These are phyloP conservation scores for Passerina amoena DNA, from an alignment of 2,113 vertebrate species.

Conservation along the genomic window DNA sequence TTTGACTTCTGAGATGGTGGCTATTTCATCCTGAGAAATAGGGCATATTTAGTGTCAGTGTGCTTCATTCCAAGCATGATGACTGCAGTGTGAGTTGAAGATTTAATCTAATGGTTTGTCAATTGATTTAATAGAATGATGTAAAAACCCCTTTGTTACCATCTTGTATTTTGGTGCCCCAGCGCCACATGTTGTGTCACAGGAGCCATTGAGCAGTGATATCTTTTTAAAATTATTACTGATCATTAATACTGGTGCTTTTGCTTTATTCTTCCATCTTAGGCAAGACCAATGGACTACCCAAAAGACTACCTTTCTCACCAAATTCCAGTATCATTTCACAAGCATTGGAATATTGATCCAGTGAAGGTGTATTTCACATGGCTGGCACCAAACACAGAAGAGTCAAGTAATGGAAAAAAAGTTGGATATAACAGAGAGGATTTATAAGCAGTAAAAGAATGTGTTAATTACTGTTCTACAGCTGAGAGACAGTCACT, in stretches of 20 bases:
- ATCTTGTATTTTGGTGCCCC: neutral
- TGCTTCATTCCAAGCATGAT: neutral
- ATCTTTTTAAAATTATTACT: neutral
- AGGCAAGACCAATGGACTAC: slow-evolving; percentile 95
- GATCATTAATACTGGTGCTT: neutral
- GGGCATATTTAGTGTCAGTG: neutral
- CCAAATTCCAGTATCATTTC: slow-evolving; percentile 95
- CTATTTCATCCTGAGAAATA: neutral
- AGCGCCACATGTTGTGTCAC: neutral
- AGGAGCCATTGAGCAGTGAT: neutral
- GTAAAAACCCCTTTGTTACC: neutral
- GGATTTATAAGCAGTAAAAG: slow-evolving; percentile 78
- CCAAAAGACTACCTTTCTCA: slow-evolving; percentile 88
- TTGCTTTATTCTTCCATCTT: slow-evolving; percentile 45
- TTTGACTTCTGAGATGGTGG: neutral
- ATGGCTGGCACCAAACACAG: slow-evolving; percentile 81
- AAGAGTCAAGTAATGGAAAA: slow-evolving; percentile 49
- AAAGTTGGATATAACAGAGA: slow-evolving; percentile 68
- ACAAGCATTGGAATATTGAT: slow-evolving; percentile 98
- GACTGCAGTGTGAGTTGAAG: neutral
- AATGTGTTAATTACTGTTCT: neutral
- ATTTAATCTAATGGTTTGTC: neutral
- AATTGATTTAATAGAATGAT: neutral
- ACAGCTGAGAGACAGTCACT: neutral
- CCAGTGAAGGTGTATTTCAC: slow-evolving; percentile 88